Evolutionary conservation across 1,140 invertebrate species (phyloP).

Genomic region (Mylabris phalerata): DNA sequence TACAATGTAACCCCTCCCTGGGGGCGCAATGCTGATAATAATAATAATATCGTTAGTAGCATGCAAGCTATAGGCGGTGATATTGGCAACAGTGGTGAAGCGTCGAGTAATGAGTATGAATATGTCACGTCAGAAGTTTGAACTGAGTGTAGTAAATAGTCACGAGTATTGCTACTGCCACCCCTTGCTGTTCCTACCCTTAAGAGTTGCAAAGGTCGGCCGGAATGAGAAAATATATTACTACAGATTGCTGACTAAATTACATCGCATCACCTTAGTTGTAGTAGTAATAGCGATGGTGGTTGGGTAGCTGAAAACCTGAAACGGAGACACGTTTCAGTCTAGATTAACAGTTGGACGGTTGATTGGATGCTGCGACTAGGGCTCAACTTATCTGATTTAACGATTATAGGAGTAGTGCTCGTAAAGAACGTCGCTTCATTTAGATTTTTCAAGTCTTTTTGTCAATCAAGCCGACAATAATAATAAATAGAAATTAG

Average conservation of each 20-base stretch:
- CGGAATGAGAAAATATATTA: constrained; percentile 31
- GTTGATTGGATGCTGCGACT: constrained; percentile 7
- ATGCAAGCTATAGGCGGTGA: constrained; percentile 24
- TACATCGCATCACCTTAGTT: constrained; percentile 27
- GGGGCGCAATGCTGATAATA: constrained; percentile 3
- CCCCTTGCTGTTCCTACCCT: neutral
- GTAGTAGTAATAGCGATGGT: neutral
- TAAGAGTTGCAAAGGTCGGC: constrained; percentile 19
- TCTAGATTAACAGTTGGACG: constrained; percentile 10
- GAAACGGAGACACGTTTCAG: constrained; percentile 3
- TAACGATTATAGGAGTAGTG: too few species aligned
- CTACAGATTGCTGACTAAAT: constrained; percentile 35
- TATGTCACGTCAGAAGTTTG: constrained; percentile 37
- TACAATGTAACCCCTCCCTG: constrained; percentile 28
- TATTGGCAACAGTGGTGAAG: constrained; percentile 25
- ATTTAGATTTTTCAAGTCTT: too few species aligned
- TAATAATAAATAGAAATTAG: too few species aligned
- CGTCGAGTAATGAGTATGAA: constrained; percentile 40
- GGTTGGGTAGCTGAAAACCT: neutral
- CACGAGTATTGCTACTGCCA: constrained; percentile 17
- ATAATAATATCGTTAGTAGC: constrained; percentile 8
- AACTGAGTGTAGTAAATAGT: constrained; percentile 36
- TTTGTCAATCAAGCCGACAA: too few species aligned
- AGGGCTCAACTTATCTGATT: too few species aligned
- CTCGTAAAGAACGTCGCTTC: too few species aligned